phyloP scores from a whole-genome alignment of 2,797 vertebrate genomes.

The Cheirogaleus major region DNA sequence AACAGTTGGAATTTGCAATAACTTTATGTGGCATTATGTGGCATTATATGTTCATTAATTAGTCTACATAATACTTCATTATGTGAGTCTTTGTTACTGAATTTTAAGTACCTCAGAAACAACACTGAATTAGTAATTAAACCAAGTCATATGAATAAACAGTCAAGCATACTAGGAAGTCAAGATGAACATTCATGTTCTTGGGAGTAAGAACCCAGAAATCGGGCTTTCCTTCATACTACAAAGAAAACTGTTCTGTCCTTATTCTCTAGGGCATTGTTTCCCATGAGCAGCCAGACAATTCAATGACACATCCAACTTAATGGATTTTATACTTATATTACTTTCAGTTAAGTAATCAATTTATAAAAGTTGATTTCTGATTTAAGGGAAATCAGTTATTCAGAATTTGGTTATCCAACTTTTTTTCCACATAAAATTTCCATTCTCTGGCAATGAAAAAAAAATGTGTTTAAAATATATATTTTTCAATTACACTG shows the following conservation, averaged over 20 bases:
- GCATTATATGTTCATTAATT: constrained; percentile 75
- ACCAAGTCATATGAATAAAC: constrained; percentile 59
- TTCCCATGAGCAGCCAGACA: neutral
- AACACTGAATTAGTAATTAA: constrained; percentile 69
- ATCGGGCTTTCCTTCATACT: neutral
- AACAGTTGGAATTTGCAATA: constrained; percentile 63
- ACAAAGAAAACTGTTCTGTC: neutral
- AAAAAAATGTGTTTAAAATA: neutral
- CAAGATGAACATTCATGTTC: constrained; percentile 41
- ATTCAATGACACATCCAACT: neutral
- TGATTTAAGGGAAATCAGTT: neutral
- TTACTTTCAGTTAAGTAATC: constrained; percentile 32
- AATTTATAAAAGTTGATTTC: constrained; percentile 11
- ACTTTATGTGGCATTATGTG: constrained; percentile 63
- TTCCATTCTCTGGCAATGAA: neutral
- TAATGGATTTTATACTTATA: constrained; percentile 15
- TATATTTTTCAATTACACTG: neutral
- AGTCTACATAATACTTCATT: constrained; percentile 70
- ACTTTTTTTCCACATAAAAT: neutral
- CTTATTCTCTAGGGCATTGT: neutral
- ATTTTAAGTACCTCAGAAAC: constrained; percentile 69
- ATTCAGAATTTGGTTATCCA: constrained; percentile 28
- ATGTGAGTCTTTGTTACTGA: constrained; percentile 67
- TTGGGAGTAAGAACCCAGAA: neutral
- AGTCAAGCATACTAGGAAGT: neutral